Evolutionary conservation across 2,888 invertebrate genomes (phyloP), one percentile per base, ranked within the genome.

Genomic region (Theretra japonica): DNA sequence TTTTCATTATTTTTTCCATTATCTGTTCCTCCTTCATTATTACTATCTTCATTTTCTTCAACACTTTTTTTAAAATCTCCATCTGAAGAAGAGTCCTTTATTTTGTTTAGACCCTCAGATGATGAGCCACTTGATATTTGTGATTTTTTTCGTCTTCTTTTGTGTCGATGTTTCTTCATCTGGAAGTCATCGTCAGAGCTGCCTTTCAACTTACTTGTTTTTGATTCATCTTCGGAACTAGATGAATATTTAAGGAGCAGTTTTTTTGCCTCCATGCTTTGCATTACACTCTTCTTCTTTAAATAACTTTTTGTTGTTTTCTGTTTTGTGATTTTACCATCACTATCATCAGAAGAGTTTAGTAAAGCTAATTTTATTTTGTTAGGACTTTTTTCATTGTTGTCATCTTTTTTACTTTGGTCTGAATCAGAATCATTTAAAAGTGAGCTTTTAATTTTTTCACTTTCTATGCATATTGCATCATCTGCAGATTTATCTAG

Each of bases 191-290:
- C 19, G 8, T 7, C 53, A 53, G 60, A 60, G 2, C 41, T 41
- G 41, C 11, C 1, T 23, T 41, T 62, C 21, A 15, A 5, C 5
- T 77, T 82, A 79, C 76, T 80, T 74, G 74, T 83, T 23, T 88
- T 75, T 70, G 85, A 76, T 84, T 91, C 90, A 71, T 90, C 91
- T 62, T 92, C 94, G 7, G 94, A 93, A 79, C 91, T 90, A 41
- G 91, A 90, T 57, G 90, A 90, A 76, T 89, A 86, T 56, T 82
- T 81, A 5, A 92, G 76, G 17, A 91, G 80, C 83, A 84, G 89
- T 83, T 87, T 89, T 75, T 91, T 94, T 28, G 90, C 92, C 78
- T 89, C 80, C 78, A 88, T 87, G 77, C 86, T 89, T 80, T 91
- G 88, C 81, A 85, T 88, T 1, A 87, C 86, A 73, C 80, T 79